Conservation (phyloP, 2,888 invertebrate species). For the Asteroscopus sphinx region DNA sequence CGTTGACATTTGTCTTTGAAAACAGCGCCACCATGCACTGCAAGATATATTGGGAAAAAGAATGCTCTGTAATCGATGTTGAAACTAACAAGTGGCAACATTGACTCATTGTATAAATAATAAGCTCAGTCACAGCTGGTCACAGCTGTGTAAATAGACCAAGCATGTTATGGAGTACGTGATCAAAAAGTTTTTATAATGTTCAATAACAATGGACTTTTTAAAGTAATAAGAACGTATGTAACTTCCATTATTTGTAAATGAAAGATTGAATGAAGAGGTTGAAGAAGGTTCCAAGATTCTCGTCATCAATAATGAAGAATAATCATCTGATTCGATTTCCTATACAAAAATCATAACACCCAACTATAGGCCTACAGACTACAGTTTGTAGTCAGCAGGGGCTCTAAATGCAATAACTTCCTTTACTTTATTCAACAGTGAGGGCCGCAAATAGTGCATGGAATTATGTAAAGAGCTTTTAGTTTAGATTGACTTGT, state of each 20-base stretch:
- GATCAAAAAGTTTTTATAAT: constrained; percentile 21
- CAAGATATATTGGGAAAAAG: constrained; percentile 6
- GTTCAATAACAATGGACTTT: background rate
- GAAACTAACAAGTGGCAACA: constrained; percentile 34
- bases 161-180: constrained; percentile 47
- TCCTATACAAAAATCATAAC: too few relatives aligned
- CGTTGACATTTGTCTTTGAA: background rate
- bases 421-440: too few relatives aligned
- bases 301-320: too few relatives aligned
- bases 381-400: too few relatives aligned
- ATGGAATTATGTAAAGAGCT: too few relatives aligned
- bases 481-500: too few relatives aligned
- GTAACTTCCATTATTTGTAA: background rate
- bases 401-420: too few relatives aligned
- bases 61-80: constrained; percentile 17
- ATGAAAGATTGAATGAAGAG: background rate
- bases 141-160: constrained; percentile 59
- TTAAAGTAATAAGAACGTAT: background rate
- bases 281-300: background rate
- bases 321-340: background rate
- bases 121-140: constrained; percentile 27
- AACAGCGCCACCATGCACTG: background rate
- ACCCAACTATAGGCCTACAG: too few relatives aligned
- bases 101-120: constrained; percentile 42
- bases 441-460: too few relatives aligned